Evolutionary conservation across 2,888 invertebrate species (phyloP).

Genomic region (Pediacus dermestoides): DNA sequence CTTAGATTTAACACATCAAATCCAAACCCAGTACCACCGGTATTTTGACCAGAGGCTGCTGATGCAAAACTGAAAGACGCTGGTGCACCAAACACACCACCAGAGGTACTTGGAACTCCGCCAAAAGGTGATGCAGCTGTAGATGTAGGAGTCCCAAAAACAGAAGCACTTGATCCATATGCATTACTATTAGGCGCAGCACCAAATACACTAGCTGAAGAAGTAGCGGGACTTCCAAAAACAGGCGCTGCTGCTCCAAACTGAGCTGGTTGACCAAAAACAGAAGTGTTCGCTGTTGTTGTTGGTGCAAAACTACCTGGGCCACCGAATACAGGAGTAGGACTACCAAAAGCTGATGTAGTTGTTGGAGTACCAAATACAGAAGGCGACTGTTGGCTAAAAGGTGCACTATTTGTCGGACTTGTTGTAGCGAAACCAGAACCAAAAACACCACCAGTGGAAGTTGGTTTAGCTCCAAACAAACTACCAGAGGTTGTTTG

Average conservation of each 20-base stretch:
- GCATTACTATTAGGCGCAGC: constrained; percentile 16
- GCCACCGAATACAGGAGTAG: constrained; percentile 15
- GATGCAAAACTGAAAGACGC: constrained; percentile 25
- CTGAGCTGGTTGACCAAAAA: constrained; percentile 34
- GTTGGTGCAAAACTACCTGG: constrained; percentile 23
- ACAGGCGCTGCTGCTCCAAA: constrained; percentile 45
- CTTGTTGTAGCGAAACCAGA: constrained; percentile 25
- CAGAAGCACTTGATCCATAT: constrained; percentile 6
- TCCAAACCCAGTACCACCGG: constrained; percentile 29
- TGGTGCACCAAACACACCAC: constrained; percentile 28
- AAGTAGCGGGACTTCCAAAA: constrained; percentile 28
- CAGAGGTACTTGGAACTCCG: constrained; percentile 21
- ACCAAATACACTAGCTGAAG: constrained; percentile 31
- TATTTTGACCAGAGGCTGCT: constrained; percentile 16
- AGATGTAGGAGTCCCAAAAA: constrained; percentile 15
- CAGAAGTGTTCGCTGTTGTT: constrained; percentile 21
- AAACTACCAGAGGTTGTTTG: constrained; percentile 23
- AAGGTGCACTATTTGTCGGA: constrained; percentile 20
- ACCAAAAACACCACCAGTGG: constrained; percentile 26
- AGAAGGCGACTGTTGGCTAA: constrained; percentile 19
- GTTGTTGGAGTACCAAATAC: constrained; percentile 30
- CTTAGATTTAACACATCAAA: constrained; percentile 35
- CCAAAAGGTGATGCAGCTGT: constrained; percentile 24
- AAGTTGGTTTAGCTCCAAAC: constrained; percentile 13
- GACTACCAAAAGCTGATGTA: constrained; percentile 23